Evolutionary conservation across 2,888 invertebrate species (phyloP), one percentile per base, ranked within the genome.

Genomic region (Chironomus tentans): DNA sequence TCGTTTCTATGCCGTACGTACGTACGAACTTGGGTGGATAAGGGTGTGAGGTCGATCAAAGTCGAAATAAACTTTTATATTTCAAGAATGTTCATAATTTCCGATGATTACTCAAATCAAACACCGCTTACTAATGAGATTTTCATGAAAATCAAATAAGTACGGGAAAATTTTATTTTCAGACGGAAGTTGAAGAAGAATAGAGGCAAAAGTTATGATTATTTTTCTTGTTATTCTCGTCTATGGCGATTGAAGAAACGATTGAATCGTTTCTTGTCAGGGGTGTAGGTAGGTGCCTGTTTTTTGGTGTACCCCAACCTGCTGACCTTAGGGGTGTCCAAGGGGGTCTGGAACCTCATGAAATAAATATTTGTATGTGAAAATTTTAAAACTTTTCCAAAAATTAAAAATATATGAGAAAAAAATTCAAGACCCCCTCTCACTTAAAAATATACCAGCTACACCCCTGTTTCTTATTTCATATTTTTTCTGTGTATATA

Each of bases 41-140:
- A 4, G n/a, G 15, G 18, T 2, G 56, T 6, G 56, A 18, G 56
- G 18, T n/a, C 56, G 56, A 56, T 56, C 56, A 56, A 15, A 56
- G 22, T 65, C 5, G 24, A 24, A 24, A 24, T 7, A 65, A 65
- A 65, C 21, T 65, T 65, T 65, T 65, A 13, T 65, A 65, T 65
- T 65, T 21, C 21, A 24, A 65, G 24, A 65, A 65, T 24, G 65
- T 65, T 65, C 65, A 73, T 73, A 73, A 73, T 73, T 73, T 73
- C 72, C 62, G 72, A 73, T 73, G 62, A 73, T 73, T 73, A 61
- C 61, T 28, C 15, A 62, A 73, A 73, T 73, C 72, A 73, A 73
- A 73, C 46, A 38, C 72, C 62, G 61, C 61, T 61, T 73, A 62
- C 28, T 73, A 73, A 73, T 73, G 72, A 73, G 72, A 73, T 38